phyloP scores from a whole-genome alignment of 2,888 invertebrate genomes.

The Mimachlamys varia region DNA sequence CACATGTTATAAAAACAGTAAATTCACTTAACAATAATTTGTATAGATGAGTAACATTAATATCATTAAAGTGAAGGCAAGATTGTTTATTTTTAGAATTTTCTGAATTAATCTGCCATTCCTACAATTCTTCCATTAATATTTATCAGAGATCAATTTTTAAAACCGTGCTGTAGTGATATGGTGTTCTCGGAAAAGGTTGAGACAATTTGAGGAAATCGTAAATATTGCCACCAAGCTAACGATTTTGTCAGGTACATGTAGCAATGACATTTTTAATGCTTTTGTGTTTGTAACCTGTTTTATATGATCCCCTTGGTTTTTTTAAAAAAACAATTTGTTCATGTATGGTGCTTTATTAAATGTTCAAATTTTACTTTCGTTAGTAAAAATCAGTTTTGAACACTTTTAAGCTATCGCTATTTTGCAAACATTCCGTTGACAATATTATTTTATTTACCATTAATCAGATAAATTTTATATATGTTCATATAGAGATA shows the following conservation, averaged over 20 bases:
- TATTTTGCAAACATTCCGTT: conserved; percentile 12
- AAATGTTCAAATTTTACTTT: not conserved
- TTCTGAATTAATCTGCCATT: not conserved
- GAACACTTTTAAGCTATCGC: conserved; percentile 11
- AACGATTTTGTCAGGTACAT: not conserved
- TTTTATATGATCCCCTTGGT: not conserved
- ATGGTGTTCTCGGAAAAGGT: not conserved
- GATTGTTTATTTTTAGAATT: no score
- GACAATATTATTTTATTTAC: not conserved
- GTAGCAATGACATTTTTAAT: not conserved
- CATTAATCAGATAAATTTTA: not conserved
- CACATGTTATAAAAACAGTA: no score
- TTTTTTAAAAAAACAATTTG: not conserved
- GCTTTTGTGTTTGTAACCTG: not conserved
- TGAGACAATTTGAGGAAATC: not conserved
- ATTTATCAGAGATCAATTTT: not conserved
- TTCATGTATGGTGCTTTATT: not conserved
- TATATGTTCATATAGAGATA: not conserved
- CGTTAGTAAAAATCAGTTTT: not conserved
- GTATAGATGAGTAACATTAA: no score
- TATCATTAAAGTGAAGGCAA: no score
- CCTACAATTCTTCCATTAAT: not conserved
- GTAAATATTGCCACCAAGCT: not conserved
- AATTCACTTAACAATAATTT: no score
- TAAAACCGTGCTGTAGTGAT: not conserved